A percentile compares a stretch with the other conserved stretches of the same genome.
These are phyloP conservation scores for Margaritifera margaritifera DNA, from an alignment of 2,888 invertebrate genomes.

Conservation along the genomic window DNA sequence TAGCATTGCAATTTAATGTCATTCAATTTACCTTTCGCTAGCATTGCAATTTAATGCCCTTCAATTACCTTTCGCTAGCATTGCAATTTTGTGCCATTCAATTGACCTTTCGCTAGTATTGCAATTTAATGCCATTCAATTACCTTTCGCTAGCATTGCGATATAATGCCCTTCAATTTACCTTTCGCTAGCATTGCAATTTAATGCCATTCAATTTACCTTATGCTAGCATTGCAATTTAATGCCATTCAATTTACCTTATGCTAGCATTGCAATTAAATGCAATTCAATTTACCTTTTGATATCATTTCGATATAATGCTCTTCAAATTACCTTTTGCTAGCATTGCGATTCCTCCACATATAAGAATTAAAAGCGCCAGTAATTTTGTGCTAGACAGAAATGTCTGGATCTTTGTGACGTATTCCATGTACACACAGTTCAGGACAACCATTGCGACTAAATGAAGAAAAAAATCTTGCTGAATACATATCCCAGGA, in stretches of 20 bases:
- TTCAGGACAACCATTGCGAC: conserved; percentile 54
- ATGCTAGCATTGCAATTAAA: no score
- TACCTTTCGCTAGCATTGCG: conserved; percentile 44
- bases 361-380: conserved; percentile 47
- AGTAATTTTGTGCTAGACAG: conserved; percentile 51
- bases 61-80: conserved; percentile 48
- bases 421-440: conserved; percentile 59
- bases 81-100: conserved; percentile 51
- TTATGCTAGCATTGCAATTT: no score
- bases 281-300: no score
- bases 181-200: no score
- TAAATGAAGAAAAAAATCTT: conserved; percentile 21
- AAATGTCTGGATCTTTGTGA: conserved; percentile 52
- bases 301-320: no score
- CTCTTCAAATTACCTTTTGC: conserved; percentile 26
- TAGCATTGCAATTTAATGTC: conserved; percentile 41
- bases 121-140: no score
- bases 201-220: no score
- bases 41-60: conserved; percentile 37
- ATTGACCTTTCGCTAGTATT: conserved; percentile 45
- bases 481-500: no score
- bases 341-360: conserved; percentile 45
- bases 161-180: conserved; percentile 5
- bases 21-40: conserved; percentile 52
- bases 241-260: no score